Evolutionary conservation across 2,888 invertebrate genomes (phyloP).

Genomic region (Pollenia labialis): DNA sequence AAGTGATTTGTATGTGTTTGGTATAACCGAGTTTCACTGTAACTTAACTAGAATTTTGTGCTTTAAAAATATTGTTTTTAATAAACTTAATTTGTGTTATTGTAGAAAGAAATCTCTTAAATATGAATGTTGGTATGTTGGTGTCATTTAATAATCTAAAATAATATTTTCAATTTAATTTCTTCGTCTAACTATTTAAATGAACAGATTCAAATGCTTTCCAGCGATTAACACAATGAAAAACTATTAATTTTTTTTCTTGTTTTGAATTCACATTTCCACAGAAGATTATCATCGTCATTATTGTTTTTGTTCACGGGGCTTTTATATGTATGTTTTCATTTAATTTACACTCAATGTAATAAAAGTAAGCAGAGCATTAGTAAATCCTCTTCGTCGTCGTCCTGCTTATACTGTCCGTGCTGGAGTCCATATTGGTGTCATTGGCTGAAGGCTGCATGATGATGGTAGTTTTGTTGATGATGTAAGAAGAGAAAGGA

Average conservation of each 20-base stretch:
- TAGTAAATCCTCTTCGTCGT: conserved; percentile 35
- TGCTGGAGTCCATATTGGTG: conserved; percentile 18
- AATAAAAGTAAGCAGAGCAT: conserved; percentile 65
- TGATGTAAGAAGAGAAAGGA: neutral
- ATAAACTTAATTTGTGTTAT: no score
- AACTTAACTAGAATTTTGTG: no score
- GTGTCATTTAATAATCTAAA: neutral
- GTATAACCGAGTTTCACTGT: no score
- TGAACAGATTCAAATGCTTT: conserved; percentile 8
- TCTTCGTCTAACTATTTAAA: neutral
- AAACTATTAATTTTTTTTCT: neutral
- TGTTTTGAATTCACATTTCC: conserved; percentile 29
- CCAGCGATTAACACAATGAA: neutral
- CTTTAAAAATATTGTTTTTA: no score
- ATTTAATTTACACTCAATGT: conserved; percentile 71
- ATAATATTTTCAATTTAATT: conserved; percentile 21
- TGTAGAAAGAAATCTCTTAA: no score
- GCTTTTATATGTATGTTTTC: conserved; percentile 70
- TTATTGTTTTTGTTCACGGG: conserved; percentile 56
- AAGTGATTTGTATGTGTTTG: no score
- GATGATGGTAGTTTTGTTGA: conserved; percentile 24
- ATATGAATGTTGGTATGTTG: no score
- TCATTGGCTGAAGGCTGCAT: conserved; percentile 11
- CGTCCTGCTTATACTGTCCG: neutral
- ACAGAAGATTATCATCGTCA: conserved; percentile 59